Conservation (phyloP, 1,140 invertebrate species). For the Drosophila saltans region DNA sequence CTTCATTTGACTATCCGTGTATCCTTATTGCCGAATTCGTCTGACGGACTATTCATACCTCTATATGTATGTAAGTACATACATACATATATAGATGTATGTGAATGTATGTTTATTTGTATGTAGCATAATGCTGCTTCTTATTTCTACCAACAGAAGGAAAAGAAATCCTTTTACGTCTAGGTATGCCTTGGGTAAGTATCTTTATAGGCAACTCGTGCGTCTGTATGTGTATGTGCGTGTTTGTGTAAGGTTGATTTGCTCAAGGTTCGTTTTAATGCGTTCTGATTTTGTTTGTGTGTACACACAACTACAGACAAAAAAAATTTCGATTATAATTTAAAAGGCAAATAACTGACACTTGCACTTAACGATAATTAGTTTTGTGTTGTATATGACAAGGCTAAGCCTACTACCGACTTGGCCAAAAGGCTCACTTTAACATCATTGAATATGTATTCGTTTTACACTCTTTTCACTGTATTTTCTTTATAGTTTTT, state of each 20-base stretch:
- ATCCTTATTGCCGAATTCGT: constrained; percentile 70
- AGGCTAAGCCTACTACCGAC: neutral
- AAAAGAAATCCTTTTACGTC: constrained; percentile 61
- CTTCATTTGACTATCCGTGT: constrained; percentile 49
- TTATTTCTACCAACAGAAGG: constrained; percentile 44
- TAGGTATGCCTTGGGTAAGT: constrained; percentile 31
- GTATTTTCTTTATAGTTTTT: constrained; percentile 24
- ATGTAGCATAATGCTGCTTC: constrained; percentile 53
- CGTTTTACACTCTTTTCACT: neutral
- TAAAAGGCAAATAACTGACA: constrained; percentile 13
- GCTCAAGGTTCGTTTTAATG: constrained; percentile 73
- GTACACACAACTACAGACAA: constrained; percentile 47
- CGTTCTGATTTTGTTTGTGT: constrained; percentile 70
- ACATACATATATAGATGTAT: neutral
- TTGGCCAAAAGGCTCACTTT: neutral
- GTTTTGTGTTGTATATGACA: constrained; percentile 9
- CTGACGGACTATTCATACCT: constrained; percentile 24
- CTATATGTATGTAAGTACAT: neutral
- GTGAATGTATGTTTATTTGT: neutral
- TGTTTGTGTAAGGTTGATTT: constrained; percentile 71
- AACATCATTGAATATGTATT: neutral
- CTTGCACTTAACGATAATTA: constrained; percentile 7
- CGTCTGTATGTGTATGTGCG: constrained; percentile 40
- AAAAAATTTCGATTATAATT: constrained; percentile 24
- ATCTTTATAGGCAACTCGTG: constrained; percentile 13